Evolutionary conservation across 1,140 invertebrate genomes (phyloP).

Genomic region (Lethocerus indicus): DNA sequence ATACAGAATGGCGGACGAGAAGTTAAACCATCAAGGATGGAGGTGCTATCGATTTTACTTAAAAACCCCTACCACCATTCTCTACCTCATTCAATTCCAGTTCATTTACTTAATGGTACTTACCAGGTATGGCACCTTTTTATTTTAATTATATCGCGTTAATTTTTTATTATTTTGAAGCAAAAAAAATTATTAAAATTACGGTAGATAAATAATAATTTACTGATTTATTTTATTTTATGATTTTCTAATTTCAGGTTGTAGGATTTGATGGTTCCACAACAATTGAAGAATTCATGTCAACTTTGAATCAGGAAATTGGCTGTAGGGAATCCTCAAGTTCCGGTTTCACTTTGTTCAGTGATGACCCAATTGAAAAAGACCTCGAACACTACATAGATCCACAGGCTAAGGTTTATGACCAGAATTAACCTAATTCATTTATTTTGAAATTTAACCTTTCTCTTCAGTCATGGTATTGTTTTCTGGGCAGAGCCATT

Average conservation of each 20-base stretch:
- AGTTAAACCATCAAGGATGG: conserved; percentile 86
- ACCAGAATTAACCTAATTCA: too few relatives aligned
- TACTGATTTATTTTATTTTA: background rate
- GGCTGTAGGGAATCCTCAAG: conserved; percentile 69
- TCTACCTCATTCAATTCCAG: conserved; percentile 87
- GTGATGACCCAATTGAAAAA: conserved; percentile 84
- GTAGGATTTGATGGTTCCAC: conserved; percentile 92
- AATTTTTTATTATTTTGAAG: background rate
- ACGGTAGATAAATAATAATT: background rate
- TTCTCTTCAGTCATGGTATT: too few relatives aligned
- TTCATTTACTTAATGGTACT: conserved; percentile 84
- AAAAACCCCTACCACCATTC: conserved; percentile 96
- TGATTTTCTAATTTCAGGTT: conserved; percentile 36
- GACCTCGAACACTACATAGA: conserved; percentile 82
- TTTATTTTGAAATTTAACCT: too few relatives aligned
- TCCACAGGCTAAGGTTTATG: conserved; percentile 72
- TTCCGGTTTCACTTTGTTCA: conserved; percentile 84
- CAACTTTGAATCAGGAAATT: conserved; percentile 61
- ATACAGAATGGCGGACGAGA: conserved; percentile 71
- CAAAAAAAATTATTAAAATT: background rate
- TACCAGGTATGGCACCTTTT: conserved; percentile 48
- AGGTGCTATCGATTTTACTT: conserved; percentile 86
- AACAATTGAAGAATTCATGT: conserved; percentile 77
- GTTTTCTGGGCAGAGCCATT: too few relatives aligned
- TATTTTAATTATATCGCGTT: background rate